Evolutionary conservation across 2,888 invertebrate species (phyloP), one percentile per base, ranked within the genome.

Genomic region (Caenorhabditis sinica): DNA sequence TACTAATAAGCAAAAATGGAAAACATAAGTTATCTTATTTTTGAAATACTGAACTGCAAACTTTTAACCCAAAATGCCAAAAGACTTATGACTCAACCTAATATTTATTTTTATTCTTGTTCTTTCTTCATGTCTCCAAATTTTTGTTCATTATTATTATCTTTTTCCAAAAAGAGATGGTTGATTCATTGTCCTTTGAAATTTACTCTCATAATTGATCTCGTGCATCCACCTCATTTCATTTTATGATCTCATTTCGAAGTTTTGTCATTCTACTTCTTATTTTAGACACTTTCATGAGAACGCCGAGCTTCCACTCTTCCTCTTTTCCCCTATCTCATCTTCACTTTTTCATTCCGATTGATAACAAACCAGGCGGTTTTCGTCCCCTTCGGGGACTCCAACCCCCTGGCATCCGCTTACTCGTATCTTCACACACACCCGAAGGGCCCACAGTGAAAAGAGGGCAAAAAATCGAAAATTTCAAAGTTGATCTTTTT

Each of bases 201-300:
- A 75, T 66, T 56, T 58, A 58, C 36, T 68, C 45, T 51, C 75
- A 66, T 75, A 75, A 66, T 66, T 51, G 75, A 23, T 66, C 75
- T 45, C n/a, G n/a, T n/a, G n/a, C n/a, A n/a, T 17, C 15, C n/a
- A 45, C 11, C n/a, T 45, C 75, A 75, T 53, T 73, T 36, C 25
- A 17, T 6, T 58, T 11, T 43, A 28, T 45, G 58, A 40, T 20
- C 49, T 58, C 30, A 43, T 56, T 58, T 58, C 25, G 2, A 53
- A 53, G 15, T 53, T 53, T 69, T 69, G 23, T 51, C 20, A 36
- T 23, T 53, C 53, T 53, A 40, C 40, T 20, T 56, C 56, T 69
- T 56, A 28, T 28, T 65, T 65, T 65, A 49, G 65, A n/a, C 17
- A 17, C n/a, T 30, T 45, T 23, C 40, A 13, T 8, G 15, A 63